phyloP scores from a whole-genome alignment of 2,797 vertebrate species.

The Pogonophryne albipinna region DNA sequence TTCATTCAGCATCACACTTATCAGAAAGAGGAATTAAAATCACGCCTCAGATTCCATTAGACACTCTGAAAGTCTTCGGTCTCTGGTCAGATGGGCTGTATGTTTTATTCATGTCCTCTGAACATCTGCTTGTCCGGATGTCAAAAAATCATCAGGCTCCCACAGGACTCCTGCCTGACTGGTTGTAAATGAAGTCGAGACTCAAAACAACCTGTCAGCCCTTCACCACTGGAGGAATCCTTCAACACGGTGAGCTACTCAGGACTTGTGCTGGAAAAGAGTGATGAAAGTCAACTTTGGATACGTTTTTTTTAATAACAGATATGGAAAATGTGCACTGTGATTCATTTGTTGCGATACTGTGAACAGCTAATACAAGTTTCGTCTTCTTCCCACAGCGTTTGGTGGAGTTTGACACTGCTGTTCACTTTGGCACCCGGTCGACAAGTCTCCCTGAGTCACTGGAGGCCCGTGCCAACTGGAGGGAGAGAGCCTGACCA shows the following conservation, averaged over 20 bases:
- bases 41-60: conserved; percentile 79
- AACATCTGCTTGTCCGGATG: conserved; percentile 81
- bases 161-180: conserved; percentile 70
- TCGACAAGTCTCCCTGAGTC: conserved; percentile 83
- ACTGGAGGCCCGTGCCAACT: conserved; percentile 80
- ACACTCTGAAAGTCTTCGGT: conserved; percentile 63
- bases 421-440: conserved; percentile 81
- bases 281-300: conserved; percentile 55
- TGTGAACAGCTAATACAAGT: conserved; percentile 59
- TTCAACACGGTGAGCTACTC: conserved; percentile 61
- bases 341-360: conserved; percentile 50
- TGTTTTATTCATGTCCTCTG: conserved; percentile 85
- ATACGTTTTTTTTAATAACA: conserved; percentile 19
- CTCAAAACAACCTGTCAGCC: conserved; percentile 80
- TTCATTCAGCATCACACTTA: conserved; percentile 75
- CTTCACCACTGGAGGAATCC: conserved; percentile 57
- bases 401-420: conserved; percentile 77
- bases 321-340: conserved; percentile 27
- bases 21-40: conserved; percentile 78
- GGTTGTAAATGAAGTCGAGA: conserved; percentile 80
- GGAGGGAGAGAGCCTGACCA: conserved; percentile 78
- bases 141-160: conserved; percentile 79
- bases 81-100: conserved; percentile 72
- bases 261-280: conserved; percentile 42
- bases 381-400: conserved; percentile 70